These are phyloP conservation scores for Ennomos fuscantarius DNA, from an alignment of 2,888 invertebrate species.

Conservation along the genomic window DNA sequence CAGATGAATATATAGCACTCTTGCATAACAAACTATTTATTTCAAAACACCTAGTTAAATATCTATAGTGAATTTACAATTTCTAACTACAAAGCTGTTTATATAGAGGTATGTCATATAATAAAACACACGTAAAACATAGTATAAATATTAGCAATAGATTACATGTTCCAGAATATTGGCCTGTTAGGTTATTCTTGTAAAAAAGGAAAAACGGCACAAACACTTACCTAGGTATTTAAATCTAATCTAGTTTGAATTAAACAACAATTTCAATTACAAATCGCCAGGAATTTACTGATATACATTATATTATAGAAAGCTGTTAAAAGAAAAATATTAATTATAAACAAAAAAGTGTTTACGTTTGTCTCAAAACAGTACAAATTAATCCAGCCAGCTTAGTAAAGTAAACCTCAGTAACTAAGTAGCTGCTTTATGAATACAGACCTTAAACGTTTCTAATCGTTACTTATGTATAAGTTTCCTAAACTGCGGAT, in stretches of 20 bases:
- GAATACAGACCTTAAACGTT: conserved; percentile 7
- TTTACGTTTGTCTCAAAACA: conserved; percentile 35
- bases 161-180: conserved; percentile 56
- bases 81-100: conserved; percentile 71
- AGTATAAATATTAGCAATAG: conserved; percentile 48
- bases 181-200: conserved; percentile 55
- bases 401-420: conserved; percentile 10
- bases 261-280: conserved; percentile 62
- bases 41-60: conserved; percentile 56
- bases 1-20: conserved; percentile 39
- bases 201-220: conserved; percentile 56
- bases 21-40: conserved; percentile 48
- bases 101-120: conserved; percentile 50
- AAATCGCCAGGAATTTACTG: conserved; percentile 62
- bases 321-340: conserved; percentile 17
- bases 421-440: background rate
- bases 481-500: conserved; percentile 17
- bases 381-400: conserved; percentile 10
- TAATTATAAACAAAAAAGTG: conserved; percentile 15
- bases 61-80: conserved; percentile 63
- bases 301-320: conserved; percentile 48
- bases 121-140: conserved; percentile 60
- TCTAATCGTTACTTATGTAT: conserved; percentile 10
- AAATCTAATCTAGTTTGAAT: conserved; percentile 53
- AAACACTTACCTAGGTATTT: conserved; percentile 53